A percentile compares a stretch with the other conserved stretches of the same genome.
Evolutionary conservation across 2,888 invertebrate species (phyloP).

Genomic region (Galeruca laticollis): DNA sequence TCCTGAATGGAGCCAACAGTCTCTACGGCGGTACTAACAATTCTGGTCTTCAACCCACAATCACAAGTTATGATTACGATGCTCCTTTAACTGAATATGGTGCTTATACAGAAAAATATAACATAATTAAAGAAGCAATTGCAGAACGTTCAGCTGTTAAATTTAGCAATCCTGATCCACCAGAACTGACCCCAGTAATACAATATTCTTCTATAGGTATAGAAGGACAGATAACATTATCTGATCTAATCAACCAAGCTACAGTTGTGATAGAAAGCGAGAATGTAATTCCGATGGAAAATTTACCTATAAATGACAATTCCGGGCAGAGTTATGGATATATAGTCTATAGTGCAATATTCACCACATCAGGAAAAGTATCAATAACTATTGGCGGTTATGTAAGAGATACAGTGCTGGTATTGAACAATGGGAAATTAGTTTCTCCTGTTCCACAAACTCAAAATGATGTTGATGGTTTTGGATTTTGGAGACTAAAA

Average conservation of each 20-base stretch:
- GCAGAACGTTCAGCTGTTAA: constrained; percentile 52
- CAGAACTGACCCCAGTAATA: not conserved
- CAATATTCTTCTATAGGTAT: constrained; percentile 30
- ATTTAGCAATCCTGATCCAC: constrained; percentile 29
- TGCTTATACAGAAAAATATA: constrained; percentile 84
- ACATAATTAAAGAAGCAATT: constrained; percentile 72
- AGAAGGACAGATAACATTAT: constrained; percentile 30
- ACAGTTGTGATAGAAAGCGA: constrained; percentile 36
- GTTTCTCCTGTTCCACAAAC: constrained; percentile 58
- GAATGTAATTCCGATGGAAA: constrained; percentile 58
- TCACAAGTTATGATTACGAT: constrained; percentile 81
- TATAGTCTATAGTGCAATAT: constrained; percentile 65
- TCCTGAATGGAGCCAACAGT: constrained; percentile 65
- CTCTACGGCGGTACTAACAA: constrained; percentile 31
- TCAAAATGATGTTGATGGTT: constrained; percentile 58
- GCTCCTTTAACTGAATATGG: constrained; percentile 91
- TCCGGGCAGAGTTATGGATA: constrained; percentile 72
- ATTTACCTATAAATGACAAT: constrained; percentile 61
- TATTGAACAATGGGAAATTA: constrained; percentile 66
- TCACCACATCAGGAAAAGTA: constrained; percentile 52
- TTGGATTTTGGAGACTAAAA: constrained; percentile 65
- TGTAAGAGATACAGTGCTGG: constrained; percentile 68
- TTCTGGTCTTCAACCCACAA: constrained; percentile 54
- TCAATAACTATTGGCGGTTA: constrained; percentile 60
- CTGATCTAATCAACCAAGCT: constrained; percentile 29